Evolutionary conservation across 1,140 invertebrate species (phyloP).

Genomic region (Zaprionus taronus): DNA sequence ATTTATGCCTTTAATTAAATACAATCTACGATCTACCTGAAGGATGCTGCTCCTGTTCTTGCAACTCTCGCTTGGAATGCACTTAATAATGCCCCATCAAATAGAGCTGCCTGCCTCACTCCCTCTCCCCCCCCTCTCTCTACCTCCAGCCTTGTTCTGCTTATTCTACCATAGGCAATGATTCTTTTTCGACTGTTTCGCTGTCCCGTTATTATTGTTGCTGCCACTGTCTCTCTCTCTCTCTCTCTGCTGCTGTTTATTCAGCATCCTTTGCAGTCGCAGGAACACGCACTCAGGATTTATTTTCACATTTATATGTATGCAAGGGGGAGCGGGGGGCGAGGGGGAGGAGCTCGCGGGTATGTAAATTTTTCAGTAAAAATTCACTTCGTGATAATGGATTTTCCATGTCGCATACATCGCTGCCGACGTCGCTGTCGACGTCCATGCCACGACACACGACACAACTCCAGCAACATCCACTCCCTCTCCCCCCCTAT

Average conservation of each 20-base stretch:
- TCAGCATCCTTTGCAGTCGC: conserved; percentile 45
- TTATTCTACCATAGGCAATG: conserved; percentile 33
- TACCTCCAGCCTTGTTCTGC: conserved; percentile 42
- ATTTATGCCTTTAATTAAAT: conserved; percentile 83
- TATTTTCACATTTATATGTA: conserved; percentile 80
- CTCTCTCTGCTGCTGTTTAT: conserved; percentile 31
- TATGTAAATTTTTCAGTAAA: conserved; percentile 83
- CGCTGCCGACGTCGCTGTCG: conserved; percentile 50
- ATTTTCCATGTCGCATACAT: conserved; percentile 81
- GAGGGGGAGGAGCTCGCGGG: conserved; percentile 41
- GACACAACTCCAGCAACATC: background rate
- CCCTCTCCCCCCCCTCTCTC: too few relatives aligned
- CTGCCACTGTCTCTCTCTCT: conserved; percentile 2
- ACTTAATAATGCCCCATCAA: conserved; percentile 75
- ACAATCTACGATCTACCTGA: conserved; percentile 41
- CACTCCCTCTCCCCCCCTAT: background rate
- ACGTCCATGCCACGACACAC: background rate
- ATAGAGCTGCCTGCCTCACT: conserved; percentile 49
- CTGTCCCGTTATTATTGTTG: conserved; percentile 18
- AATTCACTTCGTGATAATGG: conserved; percentile 83
- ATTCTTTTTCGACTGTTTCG: conserved; percentile 30
- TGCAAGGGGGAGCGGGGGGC: conserved; percentile 39
- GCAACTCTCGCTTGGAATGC: conserved; percentile 33
- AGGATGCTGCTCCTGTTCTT: background rate
- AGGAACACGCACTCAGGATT: conserved; percentile 78